Evolutionary conservation across 1,140 invertebrate genomes (phyloP).

Genomic region (Pseudobourletiella spinata): DNA sequence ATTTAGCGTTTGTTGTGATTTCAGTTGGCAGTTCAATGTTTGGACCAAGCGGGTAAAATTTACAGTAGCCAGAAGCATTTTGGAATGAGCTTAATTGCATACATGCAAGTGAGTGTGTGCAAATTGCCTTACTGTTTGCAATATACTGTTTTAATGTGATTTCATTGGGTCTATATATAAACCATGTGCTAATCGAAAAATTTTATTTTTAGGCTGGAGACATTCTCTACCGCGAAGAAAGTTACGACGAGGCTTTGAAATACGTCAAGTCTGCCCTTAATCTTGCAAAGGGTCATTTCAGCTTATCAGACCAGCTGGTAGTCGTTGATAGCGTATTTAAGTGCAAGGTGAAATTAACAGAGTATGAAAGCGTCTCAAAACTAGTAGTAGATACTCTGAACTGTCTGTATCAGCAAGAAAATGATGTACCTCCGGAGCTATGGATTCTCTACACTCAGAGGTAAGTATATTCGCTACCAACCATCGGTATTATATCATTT

Average conservation of each 20-base stretch:
- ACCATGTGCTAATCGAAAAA: too few species aligned
- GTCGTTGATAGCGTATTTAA: constrained; percentile 17
- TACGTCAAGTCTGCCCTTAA: constrained; percentile 18
- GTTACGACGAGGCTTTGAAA: constrained; percentile 27
- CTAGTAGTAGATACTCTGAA: constrained; percentile 14
- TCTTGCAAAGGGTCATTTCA: constrained; percentile 14
- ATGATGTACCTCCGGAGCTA: constrained; percentile 7
- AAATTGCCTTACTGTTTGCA: too few species aligned
- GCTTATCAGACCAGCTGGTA: constrained; percentile 20
- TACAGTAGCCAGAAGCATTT: constrained; percentile 13
- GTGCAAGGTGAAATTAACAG: constrained; percentile 26
- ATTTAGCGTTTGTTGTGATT: too few species aligned
- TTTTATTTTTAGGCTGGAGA: constrained; percentile 15
- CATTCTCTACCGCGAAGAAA: constrained; percentile 3
- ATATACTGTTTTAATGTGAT: too few species aligned
- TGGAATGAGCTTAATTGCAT: constrained; percentile 8
- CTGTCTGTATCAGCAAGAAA: not conserved
- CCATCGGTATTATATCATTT: not conserved
- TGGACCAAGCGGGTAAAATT: constrained; percentile 16
- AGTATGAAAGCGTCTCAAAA: constrained; percentile 28
- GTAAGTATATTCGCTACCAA: not conserved
- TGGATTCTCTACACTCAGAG: not conserved
- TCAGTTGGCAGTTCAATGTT: constrained; percentile 14
- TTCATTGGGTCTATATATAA: too few species aligned
- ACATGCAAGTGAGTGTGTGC: constrained; percentile 1